These are phyloP conservation scores for Festucalex cinctus DNA, from an alignment of 2,113 vertebrate species.

Conservation along the genomic window DNA sequence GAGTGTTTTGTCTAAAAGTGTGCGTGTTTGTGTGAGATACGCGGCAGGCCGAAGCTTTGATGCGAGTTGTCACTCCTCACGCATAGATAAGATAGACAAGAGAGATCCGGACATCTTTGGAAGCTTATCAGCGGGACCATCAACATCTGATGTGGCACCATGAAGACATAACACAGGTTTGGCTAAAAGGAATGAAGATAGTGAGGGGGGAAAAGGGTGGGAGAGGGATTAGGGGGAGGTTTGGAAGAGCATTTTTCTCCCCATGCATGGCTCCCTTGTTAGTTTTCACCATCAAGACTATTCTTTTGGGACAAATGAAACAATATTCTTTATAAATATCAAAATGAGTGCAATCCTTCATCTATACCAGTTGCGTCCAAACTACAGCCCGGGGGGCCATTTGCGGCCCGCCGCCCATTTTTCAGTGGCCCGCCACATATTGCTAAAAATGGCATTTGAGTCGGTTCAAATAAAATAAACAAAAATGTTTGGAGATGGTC, in stretches of 20 bases:
- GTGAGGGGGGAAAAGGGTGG: neutral
- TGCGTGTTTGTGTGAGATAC: constrained; percentile 12
- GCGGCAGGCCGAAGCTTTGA: constrained; percentile 51
- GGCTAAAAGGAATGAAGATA: constrained; percentile 23
- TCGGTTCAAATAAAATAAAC: no score
- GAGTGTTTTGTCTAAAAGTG: constrained; percentile 16
- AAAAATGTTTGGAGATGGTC: no score
- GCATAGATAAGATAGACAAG: constrained; percentile 54
- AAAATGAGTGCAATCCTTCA: no score
- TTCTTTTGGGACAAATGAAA: no score
- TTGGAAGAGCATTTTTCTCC: neutral
- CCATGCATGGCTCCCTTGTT: neutral
- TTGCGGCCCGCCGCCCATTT: no score
- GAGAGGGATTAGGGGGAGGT: neutral
- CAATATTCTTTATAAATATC: no score
- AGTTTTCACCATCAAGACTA: no score
- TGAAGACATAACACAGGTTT: constrained; percentile 66
- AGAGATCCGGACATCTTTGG: constrained; percentile 57
- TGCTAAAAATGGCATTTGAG: no score
- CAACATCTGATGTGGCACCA: constrained; percentile 32
- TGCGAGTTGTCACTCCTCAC: constrained; percentile 65
- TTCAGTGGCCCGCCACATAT: no score
- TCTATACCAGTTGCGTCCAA: no score
- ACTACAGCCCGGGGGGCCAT: no score
- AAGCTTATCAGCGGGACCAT: constrained; percentile 56